Evolutionary conservation across 2,888 invertebrate species (phyloP).

Genomic region (Chrysopilus asiliformis): DNA sequence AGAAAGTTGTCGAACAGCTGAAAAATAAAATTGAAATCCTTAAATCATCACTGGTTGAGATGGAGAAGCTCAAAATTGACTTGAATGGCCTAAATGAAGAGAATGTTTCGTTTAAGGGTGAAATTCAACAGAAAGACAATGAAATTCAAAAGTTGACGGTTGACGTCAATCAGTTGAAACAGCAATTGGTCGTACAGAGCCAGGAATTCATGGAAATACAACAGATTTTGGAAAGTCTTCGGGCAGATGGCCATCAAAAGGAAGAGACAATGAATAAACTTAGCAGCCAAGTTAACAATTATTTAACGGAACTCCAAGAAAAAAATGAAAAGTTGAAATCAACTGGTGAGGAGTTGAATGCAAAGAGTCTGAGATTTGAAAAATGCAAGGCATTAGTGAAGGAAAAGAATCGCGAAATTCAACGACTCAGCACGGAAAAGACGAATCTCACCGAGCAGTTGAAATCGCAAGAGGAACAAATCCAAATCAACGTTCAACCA

Average conservation of each 20-base stretch:
- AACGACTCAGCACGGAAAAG: conserved; percentile 26
- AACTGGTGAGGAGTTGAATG: conserved; percentile 24
- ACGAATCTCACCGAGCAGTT: conserved; percentile 16
- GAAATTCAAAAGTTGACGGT: no score
- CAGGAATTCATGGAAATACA: not conserved
- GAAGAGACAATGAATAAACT: not conserved
- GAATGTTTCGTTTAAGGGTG: conserved; percentile 10
- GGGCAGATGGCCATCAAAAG: no score
- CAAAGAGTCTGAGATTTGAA: conserved; percentile 40
- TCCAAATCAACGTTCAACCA: conserved; percentile 1
- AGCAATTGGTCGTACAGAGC: not conserved
- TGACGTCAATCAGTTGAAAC: no score
- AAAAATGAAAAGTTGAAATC: conserved; percentile 6
- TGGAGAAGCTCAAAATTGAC: not conserved
- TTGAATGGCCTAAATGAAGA: conserved; percentile 7
- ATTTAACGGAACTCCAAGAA: not conserved
- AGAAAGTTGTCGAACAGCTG: not conserved
- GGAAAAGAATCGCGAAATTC: conserved; percentile 43
- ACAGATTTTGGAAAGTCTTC: not conserved
- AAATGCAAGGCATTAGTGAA: conserved; percentile 40
- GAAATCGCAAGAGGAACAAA: conserved; percentile 1
- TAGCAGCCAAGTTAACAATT: not conserved
- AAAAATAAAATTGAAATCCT: not conserved
- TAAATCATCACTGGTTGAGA: not conserved
- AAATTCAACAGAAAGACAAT: conserved; percentile 9